Percentiles rank a stretch among this genome's conserved stretches.
Evolutionary conservation across 2,888 invertebrate species (phyloP).

Genomic region (Eulithis prunata): DNA sequence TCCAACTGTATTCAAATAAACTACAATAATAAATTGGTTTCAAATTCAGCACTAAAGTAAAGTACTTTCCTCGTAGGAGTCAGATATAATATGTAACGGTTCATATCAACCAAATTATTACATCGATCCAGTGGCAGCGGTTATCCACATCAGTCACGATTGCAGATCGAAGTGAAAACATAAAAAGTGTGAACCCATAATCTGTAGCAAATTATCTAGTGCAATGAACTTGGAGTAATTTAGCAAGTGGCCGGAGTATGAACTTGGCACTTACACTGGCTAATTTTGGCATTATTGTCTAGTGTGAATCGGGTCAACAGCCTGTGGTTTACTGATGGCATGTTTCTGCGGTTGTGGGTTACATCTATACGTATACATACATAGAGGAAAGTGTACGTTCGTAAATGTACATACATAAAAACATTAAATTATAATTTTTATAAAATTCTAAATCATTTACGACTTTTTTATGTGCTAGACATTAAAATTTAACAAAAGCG

Average conservation of each 20-base stretch:
- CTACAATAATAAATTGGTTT: constrained; percentile 42
- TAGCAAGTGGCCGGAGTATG: constrained; percentile 69
- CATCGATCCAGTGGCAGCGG: constrained; percentile 69
- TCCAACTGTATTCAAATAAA: constrained; percentile 35
- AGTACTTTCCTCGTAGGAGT: constrained; percentile 17
- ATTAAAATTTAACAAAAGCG: constrained; percentile 17
- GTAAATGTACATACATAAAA: not conserved
- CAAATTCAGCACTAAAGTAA: constrained; percentile 48
- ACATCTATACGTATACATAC: constrained; percentile 32
- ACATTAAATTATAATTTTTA: constrained; percentile 25
- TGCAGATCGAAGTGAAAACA: constrained; percentile 75
- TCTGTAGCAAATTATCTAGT: constrained; percentile 76
- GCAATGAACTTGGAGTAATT: constrained; percentile 78
- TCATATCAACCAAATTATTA: constrained; percentile 70
- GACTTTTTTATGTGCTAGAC: constrained; percentile 27
- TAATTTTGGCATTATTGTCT: constrained; percentile 66
- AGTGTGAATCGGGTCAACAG: constrained; percentile 59
- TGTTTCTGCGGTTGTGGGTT: constrained; percentile 45
- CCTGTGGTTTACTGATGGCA: constrained; percentile 70
- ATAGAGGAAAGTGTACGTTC: not conserved
- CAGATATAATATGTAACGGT: constrained; percentile 64
- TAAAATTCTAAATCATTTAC: constrained; percentile 32
- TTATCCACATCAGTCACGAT: constrained; percentile 74
- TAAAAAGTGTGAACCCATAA: constrained; percentile 80
- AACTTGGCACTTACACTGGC: constrained; percentile 63